These are phyloP conservation scores for Meandrusa payeni DNA, from an alignment of 2,888 invertebrate species.

Conservation along the genomic window DNA sequence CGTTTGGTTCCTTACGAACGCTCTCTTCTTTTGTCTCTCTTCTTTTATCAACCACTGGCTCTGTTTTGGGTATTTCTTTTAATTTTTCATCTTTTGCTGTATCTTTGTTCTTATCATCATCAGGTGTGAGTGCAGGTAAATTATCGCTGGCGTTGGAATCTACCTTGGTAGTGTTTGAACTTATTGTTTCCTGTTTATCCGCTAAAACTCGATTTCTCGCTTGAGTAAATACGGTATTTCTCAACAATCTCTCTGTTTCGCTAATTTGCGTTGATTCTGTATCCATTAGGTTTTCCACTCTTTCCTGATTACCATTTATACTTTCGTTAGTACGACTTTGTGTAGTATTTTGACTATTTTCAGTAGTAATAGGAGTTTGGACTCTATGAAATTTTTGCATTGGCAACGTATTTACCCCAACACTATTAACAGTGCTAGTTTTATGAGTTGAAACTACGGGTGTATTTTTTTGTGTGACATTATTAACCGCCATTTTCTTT, in stretches of 20 bases:
- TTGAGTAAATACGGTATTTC: slow-evolving; percentile 68
- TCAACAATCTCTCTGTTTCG: slow-evolving; percentile 56
- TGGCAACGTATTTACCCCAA: slow-evolving; percentile 30
- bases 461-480: slow-evolving; percentile 4
- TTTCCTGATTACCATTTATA: slow-evolving; percentile 19
- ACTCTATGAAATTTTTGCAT: slow-evolving; percentile 37
- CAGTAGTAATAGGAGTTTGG: slow-evolving; percentile 24
- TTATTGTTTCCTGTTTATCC: slow-evolving; percentile 41
- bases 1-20: slow-evolving; percentile 33
- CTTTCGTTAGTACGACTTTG: slow-evolving; percentile 21
- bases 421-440: slow-evolving; percentile 24
- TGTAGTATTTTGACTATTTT: slow-evolving; percentile 28
- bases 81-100: slow-evolving; percentile 19
- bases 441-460: slow-evolving; percentile 29
- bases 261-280: slow-evolving; percentile 28
- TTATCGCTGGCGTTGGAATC: slow-evolving; percentile 19
- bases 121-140: slow-evolving; percentile 22
- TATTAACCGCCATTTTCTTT: slow-evolving; percentile 37
- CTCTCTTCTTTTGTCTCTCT: slow-evolving; percentile 31
- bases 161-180: slow-evolving; percentile 18
- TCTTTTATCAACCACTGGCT: too few species aligned
- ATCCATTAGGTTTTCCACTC: slow-evolving; percentile 13
- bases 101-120: slow-evolving; percentile 13
- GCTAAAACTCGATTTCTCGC: slow-evolving; percentile 58
- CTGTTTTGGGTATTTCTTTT: slow-evolving; percentile 24